Evolutionary conservation across 2,113 vertebrate genomes (phyloP).

Genomic region (Steatornis caripensis): DNA sequence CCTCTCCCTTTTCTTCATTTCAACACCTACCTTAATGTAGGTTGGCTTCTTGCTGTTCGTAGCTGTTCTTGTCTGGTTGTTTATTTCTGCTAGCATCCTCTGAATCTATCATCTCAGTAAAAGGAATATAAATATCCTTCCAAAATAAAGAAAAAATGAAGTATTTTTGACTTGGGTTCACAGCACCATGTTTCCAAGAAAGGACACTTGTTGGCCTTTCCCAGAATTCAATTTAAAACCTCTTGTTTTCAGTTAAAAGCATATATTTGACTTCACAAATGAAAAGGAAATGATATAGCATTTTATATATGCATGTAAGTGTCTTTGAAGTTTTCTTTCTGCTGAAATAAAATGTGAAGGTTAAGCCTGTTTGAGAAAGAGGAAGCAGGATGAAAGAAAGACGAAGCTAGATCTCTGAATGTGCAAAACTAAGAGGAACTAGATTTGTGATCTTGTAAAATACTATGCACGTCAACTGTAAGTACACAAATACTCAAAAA

Average conservation of each 20-base stretch:
- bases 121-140: neutral
- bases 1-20: neutral
- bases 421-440: neutral
- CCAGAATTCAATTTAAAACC: neutral
- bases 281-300: neutral
- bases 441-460: neutral
- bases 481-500: neutral
- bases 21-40: neutral
- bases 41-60: neutral
- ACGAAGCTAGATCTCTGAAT: neutral
- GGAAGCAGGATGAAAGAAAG: neutral
- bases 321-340: constrained; percentile 6
- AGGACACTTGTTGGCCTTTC: neutral
- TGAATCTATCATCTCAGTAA: neutral
- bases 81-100: neutral
- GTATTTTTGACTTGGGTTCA: neutral
- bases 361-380: neutral
- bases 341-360: neutral
- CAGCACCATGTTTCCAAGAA: neutral
- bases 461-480: neutral
- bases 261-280: neutral
- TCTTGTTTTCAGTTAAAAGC: neutral
- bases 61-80: neutral
- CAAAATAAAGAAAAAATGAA: neutral
- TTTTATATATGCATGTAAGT: neutral